Percentiles rank a stretch among this genome's conserved stretches.
These are phyloP conservation scores for Microctonus brassicae DNA, from an alignment of 2,888 invertebrate genomes.

Conservation along the genomic window DNA sequence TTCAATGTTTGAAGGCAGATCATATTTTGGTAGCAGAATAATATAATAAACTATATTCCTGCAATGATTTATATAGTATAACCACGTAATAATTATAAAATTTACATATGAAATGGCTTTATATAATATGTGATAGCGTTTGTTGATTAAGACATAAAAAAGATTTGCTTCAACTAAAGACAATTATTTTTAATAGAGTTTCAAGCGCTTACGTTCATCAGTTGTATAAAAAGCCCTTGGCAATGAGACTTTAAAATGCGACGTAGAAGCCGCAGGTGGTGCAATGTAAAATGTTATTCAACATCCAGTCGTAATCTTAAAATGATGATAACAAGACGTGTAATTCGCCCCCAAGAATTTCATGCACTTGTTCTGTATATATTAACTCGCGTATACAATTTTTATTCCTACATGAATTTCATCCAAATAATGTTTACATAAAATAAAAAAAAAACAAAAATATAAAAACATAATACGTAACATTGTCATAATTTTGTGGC, in stretches of 20 bases:
- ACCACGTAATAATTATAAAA: neutral
- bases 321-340: constrained; percentile 39
- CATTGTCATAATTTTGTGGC: neutral
- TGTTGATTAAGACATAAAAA: neutral
- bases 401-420: neutral
- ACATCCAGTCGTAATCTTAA: constrained; percentile 44
- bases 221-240: constrained; percentile 16
- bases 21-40: neutral
- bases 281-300: constrained; percentile 36
- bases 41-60: constrained; percentile 24
- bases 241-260: constrained; percentile 32
- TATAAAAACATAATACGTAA: neutral
- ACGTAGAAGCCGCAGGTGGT: constrained; percentile 19
- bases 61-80: neutral
- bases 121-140: neutral
- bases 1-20: constrained; percentile 28
- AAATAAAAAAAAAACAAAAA: neutral
- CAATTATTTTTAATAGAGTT: neutral
- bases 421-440: neutral
- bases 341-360: constrained; percentile 5
- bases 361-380: neutral
- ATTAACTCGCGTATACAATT: neutral
- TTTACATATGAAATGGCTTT: neutral
- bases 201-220: constrained; percentile 17
- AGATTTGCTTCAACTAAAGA: neutral